Percentiles rank a stretch among this genome's conserved stretches.
Evolutionary conservation across 2,797 vertebrate species (phyloP).

Genomic region (Cyclopterus lumpus): DNA sequence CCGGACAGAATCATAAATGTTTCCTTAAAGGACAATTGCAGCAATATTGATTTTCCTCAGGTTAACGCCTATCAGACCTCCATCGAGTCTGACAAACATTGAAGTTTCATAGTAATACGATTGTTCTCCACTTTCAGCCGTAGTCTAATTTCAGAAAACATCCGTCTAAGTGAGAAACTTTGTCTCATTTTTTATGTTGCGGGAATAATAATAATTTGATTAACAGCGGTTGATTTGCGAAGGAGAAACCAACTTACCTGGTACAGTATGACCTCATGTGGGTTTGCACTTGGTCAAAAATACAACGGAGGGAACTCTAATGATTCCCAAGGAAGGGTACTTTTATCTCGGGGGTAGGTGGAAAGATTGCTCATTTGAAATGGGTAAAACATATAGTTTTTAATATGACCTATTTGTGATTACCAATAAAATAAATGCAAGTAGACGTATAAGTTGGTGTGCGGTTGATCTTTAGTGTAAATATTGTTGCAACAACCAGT

Average conservation of each 20-base stretch:
- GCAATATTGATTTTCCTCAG: conserved; percentile 37
- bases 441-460: not conserved
- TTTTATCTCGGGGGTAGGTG: not conserved
- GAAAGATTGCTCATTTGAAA: not conserved
- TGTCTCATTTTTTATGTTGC: conserved; percentile 51
- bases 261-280: conserved; percentile 19
- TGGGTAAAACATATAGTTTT: not conserved
- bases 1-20: conserved; percentile 34
- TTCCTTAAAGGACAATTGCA: conserved; percentile 44
- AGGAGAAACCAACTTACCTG: conserved; percentile 55
- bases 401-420: not conserved
- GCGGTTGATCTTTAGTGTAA: no score
- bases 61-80: conserved; percentile 51
- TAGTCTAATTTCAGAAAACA: conserved; percentile 51
- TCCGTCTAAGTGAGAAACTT: conserved; percentile 26
- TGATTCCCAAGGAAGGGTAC: not conserved
- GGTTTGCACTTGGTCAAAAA: conserved; percentile 21
- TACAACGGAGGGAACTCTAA: not conserved
- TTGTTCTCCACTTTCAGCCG: conserved; percentile 57
- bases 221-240: conserved; percentile 40
- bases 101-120: conserved; percentile 42
- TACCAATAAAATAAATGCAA: not conserved
- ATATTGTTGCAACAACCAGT: not conserved
- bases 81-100: conserved; percentile 48
- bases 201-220: conserved; percentile 41